Evolutionary conservation across 2,888 invertebrate genomes (phyloP), one percentile per base, ranked within the genome.

Genomic region (Tanypteryx hageni): DNA sequence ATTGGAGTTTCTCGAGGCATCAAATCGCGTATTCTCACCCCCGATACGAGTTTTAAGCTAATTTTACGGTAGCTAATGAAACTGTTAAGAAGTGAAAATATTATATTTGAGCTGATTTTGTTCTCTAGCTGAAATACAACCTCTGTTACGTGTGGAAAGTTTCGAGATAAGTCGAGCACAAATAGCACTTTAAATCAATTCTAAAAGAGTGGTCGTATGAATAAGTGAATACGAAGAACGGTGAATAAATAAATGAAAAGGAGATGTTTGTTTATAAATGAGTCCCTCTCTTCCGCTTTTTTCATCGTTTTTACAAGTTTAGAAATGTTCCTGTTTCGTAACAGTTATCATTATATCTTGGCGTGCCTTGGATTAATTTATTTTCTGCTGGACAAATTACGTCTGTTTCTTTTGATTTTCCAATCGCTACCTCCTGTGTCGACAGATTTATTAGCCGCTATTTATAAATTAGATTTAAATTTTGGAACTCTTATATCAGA

Each of bases 351-450:
- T 27, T 4, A 27, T 27, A 76, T 76, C 76, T 27, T 76, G 76
- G 76, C 76, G 76, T 76, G 76, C 22, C 76, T 22, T 27, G 76
- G 27, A 76, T 76, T 76, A 76, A 76, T 76, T 76, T 76, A 76
- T 76, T 76, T 76, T 27, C 13, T 76, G 76, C 9, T 76, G 76
- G 76, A 76, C 27, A 76, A 76, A 76, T 76, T 76, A 27, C 76
- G 22, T 27, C 27, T 76, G 76, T 76, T 76, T 27, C 27, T 27
- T 27, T 76, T 27, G 76, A 76, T 76, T 76, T 27, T 27, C 76
- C 76, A 13, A 76, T 76, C 76, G 76, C 76, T 22, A 14, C 22
- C 76, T 76, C 76, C 76, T 76, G 76, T 27, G 76, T 76, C 76
- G 76, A 22, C 22, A 76, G 76, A 76, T 76, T 76, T 76, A 76